These are phyloP conservation scores for Idaea biselata DNA, from an alignment of 2,888 invertebrate genomes.

Conservation along the genomic window DNA sequence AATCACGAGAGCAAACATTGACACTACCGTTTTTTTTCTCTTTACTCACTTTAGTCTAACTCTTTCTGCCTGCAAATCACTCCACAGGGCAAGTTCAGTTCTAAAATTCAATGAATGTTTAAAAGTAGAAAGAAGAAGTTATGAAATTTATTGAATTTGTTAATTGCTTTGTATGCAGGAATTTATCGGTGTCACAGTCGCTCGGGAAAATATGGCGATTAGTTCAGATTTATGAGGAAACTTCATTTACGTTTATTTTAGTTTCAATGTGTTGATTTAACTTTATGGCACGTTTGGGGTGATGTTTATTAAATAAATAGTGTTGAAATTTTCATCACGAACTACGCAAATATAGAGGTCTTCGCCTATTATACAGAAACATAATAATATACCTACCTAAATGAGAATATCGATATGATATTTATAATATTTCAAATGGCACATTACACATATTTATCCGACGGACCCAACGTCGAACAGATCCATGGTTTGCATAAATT, in stretches of 20 bases:
- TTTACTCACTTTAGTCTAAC: conserved; percentile 75
- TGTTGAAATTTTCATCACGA: neutral
- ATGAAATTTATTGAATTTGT: conserved; percentile 16
- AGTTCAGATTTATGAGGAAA: neutral
- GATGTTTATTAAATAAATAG: neutral
- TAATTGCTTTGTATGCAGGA: conserved; percentile 6
- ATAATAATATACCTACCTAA: too few relatives aligned
- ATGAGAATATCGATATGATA: too few relatives aligned
- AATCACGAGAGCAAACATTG: conserved; percentile 79
- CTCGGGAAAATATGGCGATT: neutral
- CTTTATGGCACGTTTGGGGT: neutral
- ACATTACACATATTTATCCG: too few relatives aligned
- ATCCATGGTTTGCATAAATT: too few relatives aligned
- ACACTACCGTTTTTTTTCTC: conserved; percentile 73
- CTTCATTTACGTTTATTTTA: neutral
- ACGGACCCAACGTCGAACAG: too few relatives aligned
- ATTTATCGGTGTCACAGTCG: conserved; percentile 5
- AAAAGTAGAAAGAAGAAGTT: conserved; percentile 29
- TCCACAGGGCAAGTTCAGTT: conserved; percentile 64
- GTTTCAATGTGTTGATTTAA: conserved; percentile 1
- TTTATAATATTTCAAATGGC: too few relatives aligned
- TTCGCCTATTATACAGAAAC: too few relatives aligned
- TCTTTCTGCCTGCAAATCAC: conserved; percentile 71
- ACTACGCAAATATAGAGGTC: too few relatives aligned
- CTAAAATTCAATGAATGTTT: conserved; percentile 57